These are phyloP conservation scores for Aporophyla nigra DNA, from an alignment of 2,888 invertebrate genomes.

Conservation along the genomic window DNA sequence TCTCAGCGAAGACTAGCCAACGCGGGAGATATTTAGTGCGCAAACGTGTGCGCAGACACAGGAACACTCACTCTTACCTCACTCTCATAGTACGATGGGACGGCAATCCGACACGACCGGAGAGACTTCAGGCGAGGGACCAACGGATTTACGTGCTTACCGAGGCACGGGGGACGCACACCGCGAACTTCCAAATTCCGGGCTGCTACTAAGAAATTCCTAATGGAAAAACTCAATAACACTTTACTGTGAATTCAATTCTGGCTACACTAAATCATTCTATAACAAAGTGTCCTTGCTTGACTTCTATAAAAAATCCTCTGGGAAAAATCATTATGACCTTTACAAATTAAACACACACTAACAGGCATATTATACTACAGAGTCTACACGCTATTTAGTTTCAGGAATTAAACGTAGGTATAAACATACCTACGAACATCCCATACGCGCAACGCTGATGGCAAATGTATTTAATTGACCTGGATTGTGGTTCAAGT, in stretches of 20 bases:
- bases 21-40: too few relatives aligned
- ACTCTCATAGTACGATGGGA: too few relatives aligned
- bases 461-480: constrained; percentile 39
- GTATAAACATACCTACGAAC: constrained; percentile 24
- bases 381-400: constrained; percentile 63
- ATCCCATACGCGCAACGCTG: constrained; percentile 17
- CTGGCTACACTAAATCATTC: not conserved
- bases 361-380: constrained; percentile 11
- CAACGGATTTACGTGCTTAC: too few relatives aligned
- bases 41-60: too few relatives aligned
- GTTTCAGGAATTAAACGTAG: constrained; percentile 49
- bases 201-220: too few relatives aligned
- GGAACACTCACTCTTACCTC: too few relatives aligned
- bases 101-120: too few relatives aligned
- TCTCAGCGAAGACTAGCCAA: too few relatives aligned
- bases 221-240: too few relatives aligned
- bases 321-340: constrained; percentile 25
- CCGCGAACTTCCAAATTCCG: too few relatives aligned
- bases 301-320: constrained; percentile 16
- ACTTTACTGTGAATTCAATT: not conserved
- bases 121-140: too few relatives aligned
- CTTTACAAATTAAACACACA: constrained; percentile 50
- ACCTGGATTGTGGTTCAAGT: constrained; percentile 22
- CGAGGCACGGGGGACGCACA: too few relatives aligned
- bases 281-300: not conserved